Conservation (phyloP, 2,888 invertebrate genomes). For the Pterobdella sp. region DNA sequence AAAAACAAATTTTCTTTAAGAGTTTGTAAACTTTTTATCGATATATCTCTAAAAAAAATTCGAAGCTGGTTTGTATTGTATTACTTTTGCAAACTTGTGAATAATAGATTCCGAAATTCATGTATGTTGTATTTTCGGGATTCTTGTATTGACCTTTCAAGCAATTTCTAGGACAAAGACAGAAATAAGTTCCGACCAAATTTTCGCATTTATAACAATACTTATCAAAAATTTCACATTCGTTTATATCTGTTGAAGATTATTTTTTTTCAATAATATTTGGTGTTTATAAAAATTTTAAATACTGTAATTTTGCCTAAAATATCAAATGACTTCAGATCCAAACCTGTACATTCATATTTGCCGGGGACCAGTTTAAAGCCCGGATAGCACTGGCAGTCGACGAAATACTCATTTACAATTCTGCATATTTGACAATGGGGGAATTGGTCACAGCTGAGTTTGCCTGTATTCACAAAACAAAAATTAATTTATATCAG, state of each 20-base stretch:
- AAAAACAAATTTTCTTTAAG: no score
- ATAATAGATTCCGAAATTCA: neutral
- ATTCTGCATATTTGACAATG: neutral
- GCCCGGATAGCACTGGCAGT: neutral
- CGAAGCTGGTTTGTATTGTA: no score
- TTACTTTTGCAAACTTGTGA: no score
- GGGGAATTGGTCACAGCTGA: neutral
- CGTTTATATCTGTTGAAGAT: neutral
- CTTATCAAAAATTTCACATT: neutral
- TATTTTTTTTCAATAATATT: neutral
- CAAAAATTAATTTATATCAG: no score
- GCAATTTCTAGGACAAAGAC: neutral
- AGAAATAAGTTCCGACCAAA: neutral
- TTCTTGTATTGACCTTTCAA: no score
- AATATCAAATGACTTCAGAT: no score
- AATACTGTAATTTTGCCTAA: neutral
- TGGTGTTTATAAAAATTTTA: neutral
- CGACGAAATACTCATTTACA: neutral
- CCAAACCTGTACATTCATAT: neutral
- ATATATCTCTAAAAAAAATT: no score
- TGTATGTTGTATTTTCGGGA: no score
- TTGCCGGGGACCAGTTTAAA: neutral
- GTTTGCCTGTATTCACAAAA: no score
- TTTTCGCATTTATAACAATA: neutral
- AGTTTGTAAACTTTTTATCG: no score